Base-by-base conservation (phyloP, 1,140 invertebrate species). In the Leptonema lineaticorne region DNA sequence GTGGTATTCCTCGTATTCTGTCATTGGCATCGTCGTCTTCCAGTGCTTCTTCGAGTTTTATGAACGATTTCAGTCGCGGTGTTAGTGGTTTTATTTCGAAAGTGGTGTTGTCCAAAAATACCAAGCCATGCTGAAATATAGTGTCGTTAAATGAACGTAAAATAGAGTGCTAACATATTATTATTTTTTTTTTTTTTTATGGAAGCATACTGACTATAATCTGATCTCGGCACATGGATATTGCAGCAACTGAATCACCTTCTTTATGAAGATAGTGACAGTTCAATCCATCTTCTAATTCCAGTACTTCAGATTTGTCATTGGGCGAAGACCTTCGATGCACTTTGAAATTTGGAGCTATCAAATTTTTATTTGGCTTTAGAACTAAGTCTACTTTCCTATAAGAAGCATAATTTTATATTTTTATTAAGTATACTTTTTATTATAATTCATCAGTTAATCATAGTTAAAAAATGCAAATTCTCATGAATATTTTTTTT, bases 71-170 rank as follows among this genome's bases (percentile, higher is more conserved):
- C 11, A 81, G 66, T 37, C 76, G 71, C 11, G 73, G 68, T 18
- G 75, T 77, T 26, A 90, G 72, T 6, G 89, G 88, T 2, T 82
- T 82, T 45, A 90, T 86, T 78, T 90, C 88, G 26, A 88, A 81
- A 0, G 86, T 87, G 0, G 82, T 77, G 70, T 89, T 87, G 41
- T 87, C 84, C 33, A 87, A 75, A 70, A 90, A 84, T 24, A 90
- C 81, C 27, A 89, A 78, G 18, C 88, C 88, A 68, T 86, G 84
- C 81, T 83, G 76, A 66, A 66, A 66, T 7, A n/a, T 14, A 62
- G 11, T 63, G 7, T 18, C 1, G 18, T 63, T 41, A 46, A 22
- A 45, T 63, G 37, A 62, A 60, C 16, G 22, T 63, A 63, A 37
- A 53, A 11, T 14, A 16, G 8, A 48, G 20, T 7, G 22, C 3